phyloP scores from a whole-genome alignment of 2,113 vertebrate species.

The Xenus cinereus region DNA sequence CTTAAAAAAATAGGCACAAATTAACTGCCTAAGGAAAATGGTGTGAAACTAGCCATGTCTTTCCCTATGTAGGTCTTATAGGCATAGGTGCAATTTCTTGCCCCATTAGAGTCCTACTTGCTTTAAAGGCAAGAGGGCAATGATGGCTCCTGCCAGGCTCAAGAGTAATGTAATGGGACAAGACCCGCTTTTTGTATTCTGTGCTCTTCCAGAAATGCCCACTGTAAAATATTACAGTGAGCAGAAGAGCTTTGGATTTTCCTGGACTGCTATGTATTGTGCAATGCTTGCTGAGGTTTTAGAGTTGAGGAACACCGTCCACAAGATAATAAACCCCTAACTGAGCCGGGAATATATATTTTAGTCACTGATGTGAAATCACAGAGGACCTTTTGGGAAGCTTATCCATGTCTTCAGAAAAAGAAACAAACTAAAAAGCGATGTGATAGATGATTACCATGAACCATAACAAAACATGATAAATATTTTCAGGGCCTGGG shows the following conservation, averaged over 20 bases:
- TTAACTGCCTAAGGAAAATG: background rate
- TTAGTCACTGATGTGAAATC: background rate
- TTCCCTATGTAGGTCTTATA: rapidly evolving
- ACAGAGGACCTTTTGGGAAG: background rate
- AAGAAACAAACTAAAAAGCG: background rate
- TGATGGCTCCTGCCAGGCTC: rapidly evolving
- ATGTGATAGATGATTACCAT: background rate
- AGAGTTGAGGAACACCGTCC: rapidly evolving
- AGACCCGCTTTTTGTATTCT: background rate
- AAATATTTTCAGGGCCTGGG: background rate
- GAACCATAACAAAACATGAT: background rate
- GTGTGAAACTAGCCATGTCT: rapidly evolving
- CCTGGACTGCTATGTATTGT: background rate
- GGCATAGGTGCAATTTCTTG: background rate
- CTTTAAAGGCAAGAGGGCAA: background rate
- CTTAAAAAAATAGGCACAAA: background rate
- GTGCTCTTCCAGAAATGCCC: background rate
- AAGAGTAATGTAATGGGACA: rapidly evolving
- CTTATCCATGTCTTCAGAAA: background rate
- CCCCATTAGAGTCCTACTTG: background rate
- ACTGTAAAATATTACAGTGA: background rate
- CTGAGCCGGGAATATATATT: rapidly evolving
- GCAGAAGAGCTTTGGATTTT: background rate
- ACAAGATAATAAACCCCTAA: background rate
- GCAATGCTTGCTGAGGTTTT: background rate